Evolutionary conservation across 2,113 vertebrate genomes (phyloP).

Genomic region (Paratilapia polleni): DNA sequence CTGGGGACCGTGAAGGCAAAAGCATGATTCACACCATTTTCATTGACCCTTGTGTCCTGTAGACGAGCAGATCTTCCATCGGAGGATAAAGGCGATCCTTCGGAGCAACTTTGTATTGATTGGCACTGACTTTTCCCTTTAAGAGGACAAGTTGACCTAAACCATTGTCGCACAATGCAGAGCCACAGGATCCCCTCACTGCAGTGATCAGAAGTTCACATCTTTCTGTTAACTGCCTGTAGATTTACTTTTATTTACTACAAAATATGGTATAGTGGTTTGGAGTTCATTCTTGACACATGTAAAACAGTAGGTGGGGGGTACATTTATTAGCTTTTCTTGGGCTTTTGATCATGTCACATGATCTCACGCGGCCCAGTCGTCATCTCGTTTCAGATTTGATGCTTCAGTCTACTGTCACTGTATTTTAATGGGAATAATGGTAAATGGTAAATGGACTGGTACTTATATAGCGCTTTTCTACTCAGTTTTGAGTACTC

Average conservation of each 20-base stretch:
- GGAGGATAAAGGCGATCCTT: not conserved
- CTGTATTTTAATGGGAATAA: too few relatives aligned
- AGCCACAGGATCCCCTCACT: rapidly evolving
- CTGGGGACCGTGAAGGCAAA: not conserved
- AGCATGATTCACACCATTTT: too few relatives aligned
- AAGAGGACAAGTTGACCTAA: not conserved
- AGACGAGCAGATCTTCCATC: rapidly evolving
- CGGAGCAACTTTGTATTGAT: not conserved
- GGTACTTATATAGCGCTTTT: too few relatives aligned
- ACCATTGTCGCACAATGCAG: not conserved
- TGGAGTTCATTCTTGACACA: not conserved
- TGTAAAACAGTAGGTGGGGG: not conserved
- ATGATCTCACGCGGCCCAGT: too few relatives aligned
- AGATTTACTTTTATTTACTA: not conserved
- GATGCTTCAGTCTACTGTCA: too few relatives aligned
- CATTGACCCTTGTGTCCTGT: not conserved
- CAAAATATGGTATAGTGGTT: not conserved
- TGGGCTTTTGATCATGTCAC: too few relatives aligned
- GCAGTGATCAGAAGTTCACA: not conserved
- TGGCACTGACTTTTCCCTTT: not conserved
- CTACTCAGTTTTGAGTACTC: too few relatives aligned
- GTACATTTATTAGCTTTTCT: too few relatives aligned
- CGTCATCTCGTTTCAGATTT: too few relatives aligned
- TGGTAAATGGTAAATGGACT: too few relatives aligned
- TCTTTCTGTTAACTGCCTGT: not conserved